These are phyloP conservation scores for Aeoliscus strigatus DNA, from an alignment of 2,797 vertebrate species.

Conservation along the genomic window DNA sequence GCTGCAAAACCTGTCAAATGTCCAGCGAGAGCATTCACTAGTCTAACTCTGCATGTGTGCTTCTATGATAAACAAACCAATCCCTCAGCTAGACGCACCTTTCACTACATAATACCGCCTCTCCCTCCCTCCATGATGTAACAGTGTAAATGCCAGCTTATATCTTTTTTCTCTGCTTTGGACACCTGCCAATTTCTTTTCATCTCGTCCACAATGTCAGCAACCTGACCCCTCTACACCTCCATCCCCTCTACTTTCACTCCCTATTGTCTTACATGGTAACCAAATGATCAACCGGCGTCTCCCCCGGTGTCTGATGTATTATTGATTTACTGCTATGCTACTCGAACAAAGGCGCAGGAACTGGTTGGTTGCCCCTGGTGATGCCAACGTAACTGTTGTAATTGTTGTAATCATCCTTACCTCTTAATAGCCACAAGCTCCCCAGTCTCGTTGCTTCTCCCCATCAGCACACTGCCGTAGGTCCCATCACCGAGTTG, in stretches of 20 bases:
- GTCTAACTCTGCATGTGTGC: not conserved
- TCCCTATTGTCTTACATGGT: constrained; percentile 75
- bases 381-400: constrained; percentile 10
- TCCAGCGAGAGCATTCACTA: not conserved
- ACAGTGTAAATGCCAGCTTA: constrained; percentile 1
- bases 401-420: constrained; percentile 2
- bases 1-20: not conserved
- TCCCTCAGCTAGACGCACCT: no score
- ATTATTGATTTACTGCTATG: constrained; percentile 69
- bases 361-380: constrained; percentile 37
- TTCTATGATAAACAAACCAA: no score
- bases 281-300: constrained; percentile 61
- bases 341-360: constrained; percentile 55
- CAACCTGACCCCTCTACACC: constrained; percentile 63
- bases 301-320: constrained; percentile 59
- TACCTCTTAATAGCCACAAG: constrained; percentile 97
- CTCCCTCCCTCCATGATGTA: constrained; percentile 35
- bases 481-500: constrained; percentile 96
- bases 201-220: constrained; percentile 35
- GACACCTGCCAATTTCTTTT: constrained; percentile 15
- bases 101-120: no score
- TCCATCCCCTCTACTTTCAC: constrained; percentile 74
- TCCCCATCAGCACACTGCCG: constrained; percentile 94
- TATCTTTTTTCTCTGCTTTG: constrained; percentile 31
- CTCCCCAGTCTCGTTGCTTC: constrained; percentile 93